Percentiles rank a stretch among this genome's conserved stretches.
These are phyloP conservation scores for Pseudomyrmex pallidus DNA, from an alignment of 1,140 invertebrate genomes.

Conservation along the genomic window DNA sequence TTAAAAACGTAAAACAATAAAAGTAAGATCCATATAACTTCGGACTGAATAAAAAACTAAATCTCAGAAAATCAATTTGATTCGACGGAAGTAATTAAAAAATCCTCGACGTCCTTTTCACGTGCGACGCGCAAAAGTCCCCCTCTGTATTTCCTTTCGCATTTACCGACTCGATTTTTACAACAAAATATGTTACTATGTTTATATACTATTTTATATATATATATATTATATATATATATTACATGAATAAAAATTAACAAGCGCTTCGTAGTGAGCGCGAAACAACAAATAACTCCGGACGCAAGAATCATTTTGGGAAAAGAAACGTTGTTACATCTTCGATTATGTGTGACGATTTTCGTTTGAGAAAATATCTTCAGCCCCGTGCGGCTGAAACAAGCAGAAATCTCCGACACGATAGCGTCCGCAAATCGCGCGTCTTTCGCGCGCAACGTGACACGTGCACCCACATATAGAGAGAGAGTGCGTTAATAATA, in stretches of 20 bases:
- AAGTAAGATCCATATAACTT: not conserved
- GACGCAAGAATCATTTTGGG: slow-evolving; percentile 42
- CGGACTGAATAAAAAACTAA: not conserved
- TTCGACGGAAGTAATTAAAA: not conserved
- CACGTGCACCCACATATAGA: not conserved
- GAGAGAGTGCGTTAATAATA: slow-evolving; percentile 27
- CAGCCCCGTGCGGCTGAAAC: not conserved
- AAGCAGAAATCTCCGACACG: slow-evolving; percentile 8
- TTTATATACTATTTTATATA: slow-evolving; percentile 34
- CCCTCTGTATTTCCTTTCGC: not conserved
- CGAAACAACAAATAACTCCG: slow-evolving; percentile 64
- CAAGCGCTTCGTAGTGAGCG: slow-evolving; percentile 65
- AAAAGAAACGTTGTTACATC: slow-evolving; percentile 37
- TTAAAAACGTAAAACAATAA: not conserved
- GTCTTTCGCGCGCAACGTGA: slow-evolving; percentile 15
- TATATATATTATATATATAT: slow-evolving; percentile 51
- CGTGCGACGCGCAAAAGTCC: not conserved
- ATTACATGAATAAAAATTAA: slow-evolving; percentile 62
- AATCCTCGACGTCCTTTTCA: slow-evolving; percentile 41
- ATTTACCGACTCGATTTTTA: slow-evolving; percentile 24
- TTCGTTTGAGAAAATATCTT: slow-evolving; percentile 57
- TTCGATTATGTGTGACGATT: slow-evolving; percentile 35
- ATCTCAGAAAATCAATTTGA: not conserved
- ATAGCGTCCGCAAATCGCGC: slow-evolving; percentile 12
- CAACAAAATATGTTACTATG: slow-evolving; percentile 42